These are phyloP conservation scores for Oceanodroma tethys DNA, from an alignment of 2,113 vertebrate species.

Conservation along the genomic window DNA sequence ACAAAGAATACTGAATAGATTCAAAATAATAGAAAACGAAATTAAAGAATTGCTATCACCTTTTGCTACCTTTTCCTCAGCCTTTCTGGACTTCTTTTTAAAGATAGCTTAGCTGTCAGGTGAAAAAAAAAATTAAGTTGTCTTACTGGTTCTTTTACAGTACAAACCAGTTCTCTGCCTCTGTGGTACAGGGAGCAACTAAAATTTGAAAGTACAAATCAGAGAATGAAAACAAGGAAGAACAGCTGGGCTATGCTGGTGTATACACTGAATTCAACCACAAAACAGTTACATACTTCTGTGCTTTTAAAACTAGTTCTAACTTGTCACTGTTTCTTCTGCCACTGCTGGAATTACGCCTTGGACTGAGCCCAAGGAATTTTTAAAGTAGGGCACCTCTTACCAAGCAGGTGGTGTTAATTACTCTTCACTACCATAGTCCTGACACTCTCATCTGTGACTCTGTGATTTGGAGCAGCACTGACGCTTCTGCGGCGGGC, in stretches of 20 bases:
- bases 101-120: neutral
- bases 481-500: neutral
- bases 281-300: neutral
- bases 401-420: neutral
- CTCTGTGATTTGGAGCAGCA: neutral
- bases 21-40: slow-evolving; percentile 46
- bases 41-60: slow-evolving; percentile 47
- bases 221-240: neutral
- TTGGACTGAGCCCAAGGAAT: neutral
- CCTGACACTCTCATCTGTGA: neutral
- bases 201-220: slow-evolving; percentile 1
- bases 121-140: neutral
- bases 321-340: neutral
- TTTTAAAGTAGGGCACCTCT: neutral
- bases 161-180: neutral
- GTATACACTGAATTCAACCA: neutral
- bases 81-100: neutral
- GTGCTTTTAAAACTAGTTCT: neutral
- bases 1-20: slow-evolving; percentile 60
- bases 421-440: neutral
- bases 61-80: slow-evolving; percentile 30
- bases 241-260: slow-evolving; percentile 12
- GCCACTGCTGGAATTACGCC: neutral
- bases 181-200: neutral
- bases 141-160: neutral